Evolutionary conservation across 2,113 vertebrate genomes (phyloP).

Genomic region (Syngnathus scovelli): DNA sequence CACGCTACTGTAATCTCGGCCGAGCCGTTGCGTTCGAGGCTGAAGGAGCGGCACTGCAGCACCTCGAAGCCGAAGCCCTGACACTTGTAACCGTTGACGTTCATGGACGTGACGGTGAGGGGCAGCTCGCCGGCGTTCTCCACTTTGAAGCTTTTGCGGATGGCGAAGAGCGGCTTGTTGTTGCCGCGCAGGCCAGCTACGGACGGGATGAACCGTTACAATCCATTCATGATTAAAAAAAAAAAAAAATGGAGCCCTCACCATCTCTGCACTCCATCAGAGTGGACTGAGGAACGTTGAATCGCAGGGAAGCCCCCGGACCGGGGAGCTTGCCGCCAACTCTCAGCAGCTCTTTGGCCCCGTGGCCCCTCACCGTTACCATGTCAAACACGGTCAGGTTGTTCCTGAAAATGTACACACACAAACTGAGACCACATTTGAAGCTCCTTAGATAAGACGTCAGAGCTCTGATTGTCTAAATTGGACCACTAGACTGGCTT

Average conservation of each 20-base stretch:
- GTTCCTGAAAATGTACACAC: constrained; percentile 75
- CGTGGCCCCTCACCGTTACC: constrained; percentile 83
- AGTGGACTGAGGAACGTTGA: constrained; percentile 94
- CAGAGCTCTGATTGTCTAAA: too few relatives aligned
- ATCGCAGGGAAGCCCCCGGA: constrained; percentile 83
- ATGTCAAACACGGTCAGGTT: constrained; percentile 90
- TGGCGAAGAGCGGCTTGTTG: constrained; percentile 84
- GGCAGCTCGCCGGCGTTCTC: constrained; percentile 93
- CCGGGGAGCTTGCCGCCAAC: constrained; percentile 90
- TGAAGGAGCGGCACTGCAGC: constrained; percentile 84
- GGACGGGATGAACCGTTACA: background rate
- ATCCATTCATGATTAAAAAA: background rate
- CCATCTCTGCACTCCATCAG: constrained; percentile 94
- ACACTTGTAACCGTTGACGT: constrained; percentile 92
- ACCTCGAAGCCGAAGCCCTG: constrained; percentile 97
- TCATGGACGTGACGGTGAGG: constrained; percentile 89
- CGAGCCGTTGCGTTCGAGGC: constrained; percentile 82
- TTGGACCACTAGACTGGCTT: too few relatives aligned
- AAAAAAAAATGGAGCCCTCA: constrained; percentile 60
- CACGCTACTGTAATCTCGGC: constrained; percentile 94
- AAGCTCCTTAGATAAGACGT: too few relatives aligned
- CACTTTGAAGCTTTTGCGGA: constrained; percentile 94
- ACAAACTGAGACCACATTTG: too few relatives aligned
- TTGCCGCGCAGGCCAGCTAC: constrained; percentile 77
- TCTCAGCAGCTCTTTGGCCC: constrained; percentile 86